phyloP scores from a whole-genome alignment of 2,113 vertebrate species.

The Australoheros scitulus region DNA sequence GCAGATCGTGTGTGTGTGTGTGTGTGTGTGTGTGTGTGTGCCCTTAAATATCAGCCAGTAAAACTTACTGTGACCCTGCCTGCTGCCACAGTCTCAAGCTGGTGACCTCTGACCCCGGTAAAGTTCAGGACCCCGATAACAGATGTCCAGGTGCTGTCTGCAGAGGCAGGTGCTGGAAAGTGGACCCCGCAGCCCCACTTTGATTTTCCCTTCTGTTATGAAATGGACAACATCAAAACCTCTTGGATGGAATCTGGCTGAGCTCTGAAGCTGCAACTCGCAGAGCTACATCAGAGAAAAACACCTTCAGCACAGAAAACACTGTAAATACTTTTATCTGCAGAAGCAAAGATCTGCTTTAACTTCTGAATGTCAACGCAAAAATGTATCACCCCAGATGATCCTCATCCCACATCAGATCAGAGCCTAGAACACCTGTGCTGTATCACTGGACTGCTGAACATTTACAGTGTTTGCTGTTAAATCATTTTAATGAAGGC shows the following conservation, averaged over 20 bases:
- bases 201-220: conserved; percentile 30
- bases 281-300: background rate
- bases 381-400: background rate
- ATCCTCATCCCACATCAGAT: background rate
- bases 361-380: background rate
- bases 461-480: background rate
- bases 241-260: accelerated
- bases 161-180: conserved; percentile 18
- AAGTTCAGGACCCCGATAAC: background rate
- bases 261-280: background rate
- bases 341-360: background rate
- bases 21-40: accelerated
- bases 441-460: accelerated
- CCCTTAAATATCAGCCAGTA: background rate
- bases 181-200: background rate
- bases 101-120: conserved; percentile 5
- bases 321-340: background rate
- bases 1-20: background rate
- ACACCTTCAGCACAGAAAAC: background rate
- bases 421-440: background rate
- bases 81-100: background rate
- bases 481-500: background rate
- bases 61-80: background rate
- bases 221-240: conserved; percentile 26
- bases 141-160: conserved; percentile 44